Evolutionary conservation across 64 coral and sea anemone genomes (phyloP).

Genomic region (Montipora efflorescens): DNA sequence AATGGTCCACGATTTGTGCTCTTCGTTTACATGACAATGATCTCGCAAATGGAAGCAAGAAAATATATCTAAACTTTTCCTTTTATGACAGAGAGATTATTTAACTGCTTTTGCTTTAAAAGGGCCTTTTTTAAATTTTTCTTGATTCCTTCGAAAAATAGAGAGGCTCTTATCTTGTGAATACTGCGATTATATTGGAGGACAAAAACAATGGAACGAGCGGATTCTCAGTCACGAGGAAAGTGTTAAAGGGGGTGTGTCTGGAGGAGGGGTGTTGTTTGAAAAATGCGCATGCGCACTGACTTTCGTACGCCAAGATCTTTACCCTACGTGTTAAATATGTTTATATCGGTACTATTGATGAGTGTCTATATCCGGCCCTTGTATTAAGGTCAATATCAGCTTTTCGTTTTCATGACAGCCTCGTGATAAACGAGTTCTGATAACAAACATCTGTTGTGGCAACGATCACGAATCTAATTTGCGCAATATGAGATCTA

Average conservation of each 20-base stretch:
- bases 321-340: not conserved
- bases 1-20: too few relatives aligned
- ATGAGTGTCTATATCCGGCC: not conserved
- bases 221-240: not conserved
- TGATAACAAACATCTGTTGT: not conserved
- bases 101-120: too few relatives aligned
- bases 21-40: too few relatives aligned
- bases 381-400: not conserved
- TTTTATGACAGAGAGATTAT: too few relatives aligned
- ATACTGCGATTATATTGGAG: not conserved
- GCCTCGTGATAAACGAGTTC: not conserved
- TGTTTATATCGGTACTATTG: not conserved
- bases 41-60: too few relatives aligned
- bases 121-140: too few relatives aligned
- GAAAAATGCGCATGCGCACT: not conserved
- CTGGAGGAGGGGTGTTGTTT: not conserved
- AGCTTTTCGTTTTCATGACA: not conserved
- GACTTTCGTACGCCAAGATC: not conserved
- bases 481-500: not conserved
- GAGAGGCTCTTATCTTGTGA: not conserved
- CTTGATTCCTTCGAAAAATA: not conserved
- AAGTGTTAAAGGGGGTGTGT: not conserved
- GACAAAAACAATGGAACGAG: not conserved
- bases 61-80: too few relatives aligned
- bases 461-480: not conserved